Evolutionary conservation across 2,888 invertebrate species (phyloP), one percentile per base, ranked within the genome.

Genomic region (Mystacides longicornis): DNA sequence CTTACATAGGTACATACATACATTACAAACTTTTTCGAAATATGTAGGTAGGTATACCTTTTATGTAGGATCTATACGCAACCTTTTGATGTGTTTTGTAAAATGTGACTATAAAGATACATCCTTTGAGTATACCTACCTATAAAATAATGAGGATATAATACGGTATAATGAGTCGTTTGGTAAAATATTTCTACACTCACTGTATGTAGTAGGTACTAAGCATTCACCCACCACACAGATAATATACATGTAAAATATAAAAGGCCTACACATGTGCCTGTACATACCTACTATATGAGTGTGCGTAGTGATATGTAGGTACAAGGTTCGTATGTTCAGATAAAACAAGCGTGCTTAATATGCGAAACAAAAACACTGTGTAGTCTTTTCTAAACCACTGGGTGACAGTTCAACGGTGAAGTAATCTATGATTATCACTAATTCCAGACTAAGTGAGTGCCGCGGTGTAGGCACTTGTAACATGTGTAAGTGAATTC

Each of bases 351-450:
- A 37, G 16, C 20, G 46, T 50, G 48, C 54, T 46, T 21, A 50
- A 50, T 21, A 46, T 45, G 54, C 50, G 43, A 45, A 22, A 20
- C 37, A 50, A 49, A 50, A 16, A 21, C 46, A 37, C 37, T 37
- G 37, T 21, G 46, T 11, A 21, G 19, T 48, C 48, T 48, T 48
- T 48, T 48, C 48, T 48, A 48, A 48, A 48, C 48, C 48, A 48
- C 22, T 48, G 48, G 16, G n/a, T 48, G 48, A 22, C 48, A 23
- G 48, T 48, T 48, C 16, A 48, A 23, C 48, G 48, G 48, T 21
- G 23, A 48, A 48, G 48, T 18, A 48, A 20, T 21, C 21, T 19
- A 20, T 21, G 45, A 45, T 45, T 20, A 45, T 45, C 45, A 45
- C 45, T 45, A 19, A 20, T 19, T 19, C 21, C 5, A 3, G 21